Conservation (phyloP, 2,113 vertebrate genomes). For the Amphilophus citrinellus region DNA sequence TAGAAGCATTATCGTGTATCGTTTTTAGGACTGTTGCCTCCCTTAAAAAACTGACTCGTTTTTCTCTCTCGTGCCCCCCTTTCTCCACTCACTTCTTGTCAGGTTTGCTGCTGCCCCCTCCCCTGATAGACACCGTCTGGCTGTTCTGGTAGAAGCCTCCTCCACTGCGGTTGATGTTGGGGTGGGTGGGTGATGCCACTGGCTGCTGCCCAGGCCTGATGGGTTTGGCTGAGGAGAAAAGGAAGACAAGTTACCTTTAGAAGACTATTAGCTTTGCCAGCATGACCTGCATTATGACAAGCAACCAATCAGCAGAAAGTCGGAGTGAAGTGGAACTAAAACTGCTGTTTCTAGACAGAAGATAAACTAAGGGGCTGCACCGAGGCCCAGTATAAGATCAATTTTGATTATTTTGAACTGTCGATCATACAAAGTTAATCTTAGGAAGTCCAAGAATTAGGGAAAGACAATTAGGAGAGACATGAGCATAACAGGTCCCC, state of each 20-base stretch:
- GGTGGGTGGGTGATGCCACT: constrained; percentile 96
- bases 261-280: too few species aligned
- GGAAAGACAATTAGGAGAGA: too few species aligned
- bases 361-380: too few species aligned
- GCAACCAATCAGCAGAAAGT: not conserved
- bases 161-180: constrained; percentile 92
- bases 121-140: constrained; percentile 89
- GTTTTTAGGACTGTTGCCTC: not conserved
- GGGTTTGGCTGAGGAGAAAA: constrained; percentile 88
- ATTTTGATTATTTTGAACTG: not conserved
- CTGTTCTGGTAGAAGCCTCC: constrained; percentile 92
- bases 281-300: not conserved
- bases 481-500: not conserved
- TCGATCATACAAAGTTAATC: not conserved
- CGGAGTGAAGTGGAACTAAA: not conserved
- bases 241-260: not conserved
- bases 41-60: too few species aligned
- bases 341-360: too few species aligned
- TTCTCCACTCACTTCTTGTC: constrained; percentile 85
- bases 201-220: constrained; percentile 97
- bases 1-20: not conserved
- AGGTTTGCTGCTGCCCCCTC: constrained; percentile 85
- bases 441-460: not conserved
- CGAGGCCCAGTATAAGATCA: not conserved
- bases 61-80: too few species aligned